phyloP scores from a whole-genome alignment of 64 coral and sea anemone species.

The Acropora tenuis region DNA sequence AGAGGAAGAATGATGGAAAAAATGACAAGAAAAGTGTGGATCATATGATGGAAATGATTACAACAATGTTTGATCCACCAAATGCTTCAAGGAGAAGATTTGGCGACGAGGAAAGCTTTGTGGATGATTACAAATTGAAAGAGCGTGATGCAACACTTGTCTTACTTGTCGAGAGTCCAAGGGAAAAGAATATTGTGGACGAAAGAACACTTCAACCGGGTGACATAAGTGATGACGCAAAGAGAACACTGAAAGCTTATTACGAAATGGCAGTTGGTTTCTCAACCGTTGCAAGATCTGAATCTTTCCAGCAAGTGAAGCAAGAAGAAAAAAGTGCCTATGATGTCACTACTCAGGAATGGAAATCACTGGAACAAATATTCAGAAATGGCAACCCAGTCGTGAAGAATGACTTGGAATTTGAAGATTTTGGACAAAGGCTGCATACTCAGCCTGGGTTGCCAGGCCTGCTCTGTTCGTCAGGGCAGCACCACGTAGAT shows the following conservation, averaged over 20 bases:
- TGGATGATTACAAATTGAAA: not conserved
- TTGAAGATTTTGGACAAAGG: not conserved
- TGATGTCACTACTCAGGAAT: not conserved
- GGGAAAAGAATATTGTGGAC: not conserved
- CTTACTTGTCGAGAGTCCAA: not conserved
- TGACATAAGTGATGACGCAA: not conserved
- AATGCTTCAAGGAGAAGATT: not conserved
- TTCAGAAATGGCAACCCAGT: not conserved
- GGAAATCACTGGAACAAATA: not conserved
- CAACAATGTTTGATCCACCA: conserved; percentile 10
- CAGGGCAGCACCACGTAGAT: not conserved
- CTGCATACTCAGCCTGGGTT: not conserved
- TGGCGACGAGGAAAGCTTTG: not conserved
- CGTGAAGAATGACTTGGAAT: not conserved
- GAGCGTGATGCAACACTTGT: not conserved
- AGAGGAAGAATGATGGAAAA: not conserved
- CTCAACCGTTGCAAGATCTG: not conserved
- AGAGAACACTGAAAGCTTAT: conserved; percentile 15
- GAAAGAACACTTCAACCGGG: not conserved
- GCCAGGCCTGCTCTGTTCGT: not conserved
- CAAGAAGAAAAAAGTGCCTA: not conserved
- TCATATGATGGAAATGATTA: not conserved
- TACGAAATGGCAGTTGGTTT: conserved; percentile 17
- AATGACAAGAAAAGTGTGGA: not conserved
- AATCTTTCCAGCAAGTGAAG: not conserved